phyloP scores from a whole-genome alignment of 2,797 vertebrate genomes.

The Muscicapa comitata region DNA sequence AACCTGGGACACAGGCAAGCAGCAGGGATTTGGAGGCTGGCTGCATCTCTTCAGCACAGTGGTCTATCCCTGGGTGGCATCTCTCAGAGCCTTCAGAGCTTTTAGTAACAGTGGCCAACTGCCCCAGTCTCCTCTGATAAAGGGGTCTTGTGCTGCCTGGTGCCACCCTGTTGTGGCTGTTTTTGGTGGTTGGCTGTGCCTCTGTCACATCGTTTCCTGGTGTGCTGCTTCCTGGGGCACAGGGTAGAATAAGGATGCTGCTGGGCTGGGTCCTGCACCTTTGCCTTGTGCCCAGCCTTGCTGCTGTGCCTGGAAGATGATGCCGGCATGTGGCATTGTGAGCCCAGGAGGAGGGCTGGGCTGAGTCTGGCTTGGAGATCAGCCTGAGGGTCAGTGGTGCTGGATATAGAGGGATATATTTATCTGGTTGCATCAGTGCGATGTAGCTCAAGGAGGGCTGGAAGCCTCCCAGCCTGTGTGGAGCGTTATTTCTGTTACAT shows the following conservation, averaged over 20 bases:
- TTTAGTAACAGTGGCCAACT: background rate
- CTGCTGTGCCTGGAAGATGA: background rate
- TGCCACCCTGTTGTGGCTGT: background rate
- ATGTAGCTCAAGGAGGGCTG: constrained; percentile 46
- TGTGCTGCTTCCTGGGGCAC: accelerated
- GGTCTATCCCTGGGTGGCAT: background rate
- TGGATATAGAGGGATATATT: constrained; percentile 4
- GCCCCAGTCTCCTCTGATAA: background rate
- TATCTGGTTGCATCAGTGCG: constrained; percentile 58
- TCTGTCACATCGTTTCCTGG: background rate
- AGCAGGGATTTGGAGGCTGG: background rate
- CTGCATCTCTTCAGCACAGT: background rate
- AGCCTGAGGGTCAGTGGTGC: background rate
- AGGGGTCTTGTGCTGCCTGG: accelerated
- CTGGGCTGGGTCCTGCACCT: background rate
- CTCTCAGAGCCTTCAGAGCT: background rate
- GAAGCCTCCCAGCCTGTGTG: constrained; percentile 35
- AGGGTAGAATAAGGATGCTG: background rate
- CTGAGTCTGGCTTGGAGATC: background rate
- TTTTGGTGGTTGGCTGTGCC: background rate
- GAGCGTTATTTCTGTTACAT: constrained; percentile 67
- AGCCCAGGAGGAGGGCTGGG: constrained; percentile 37
- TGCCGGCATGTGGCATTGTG: background rate
- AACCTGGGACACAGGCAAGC: background rate
- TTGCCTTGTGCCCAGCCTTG: background rate